Evolutionary conservation across 1,140 invertebrate species (phyloP).

Genomic region (Daktulosphaira vitifoliae): DNA sequence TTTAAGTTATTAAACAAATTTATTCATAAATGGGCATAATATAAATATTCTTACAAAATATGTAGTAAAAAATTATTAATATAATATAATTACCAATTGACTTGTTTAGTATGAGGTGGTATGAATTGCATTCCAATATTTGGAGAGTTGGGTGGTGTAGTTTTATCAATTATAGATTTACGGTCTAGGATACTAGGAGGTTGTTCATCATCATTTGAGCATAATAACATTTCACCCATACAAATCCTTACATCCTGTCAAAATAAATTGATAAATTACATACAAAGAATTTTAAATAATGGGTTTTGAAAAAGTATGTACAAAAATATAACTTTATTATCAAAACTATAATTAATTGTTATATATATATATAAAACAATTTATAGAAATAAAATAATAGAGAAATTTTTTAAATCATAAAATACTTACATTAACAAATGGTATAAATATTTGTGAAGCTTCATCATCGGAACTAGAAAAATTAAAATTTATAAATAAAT

Average conservation of each 20-base stretch:
- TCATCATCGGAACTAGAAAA: constrained; percentile 59
- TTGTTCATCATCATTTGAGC: constrained; percentile 1
- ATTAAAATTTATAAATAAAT: not conserved
- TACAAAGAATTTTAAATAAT: no score
- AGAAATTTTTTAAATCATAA: not conserved
- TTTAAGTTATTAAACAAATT: no score
- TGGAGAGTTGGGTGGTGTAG: constrained; percentile 13
- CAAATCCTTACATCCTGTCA: constrained; percentile 17
- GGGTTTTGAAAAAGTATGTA: no score
- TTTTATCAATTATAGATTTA: constrained; percentile 12
- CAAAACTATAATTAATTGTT: no score
- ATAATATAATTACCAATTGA: constrained; percentile 5
- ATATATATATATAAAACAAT: not conserved
- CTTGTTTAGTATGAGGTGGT: not conserved
- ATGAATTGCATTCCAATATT: constrained; percentile 14
- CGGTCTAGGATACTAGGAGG: constrained; percentile 6
- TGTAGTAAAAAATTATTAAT: no score
- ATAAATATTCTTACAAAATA: no score
- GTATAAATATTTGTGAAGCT: constrained; percentile 89
- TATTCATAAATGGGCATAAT: no score
- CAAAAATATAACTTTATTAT: not conserved
- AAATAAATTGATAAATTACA: not conserved
- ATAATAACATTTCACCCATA: not conserved
- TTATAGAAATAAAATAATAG: not conserved
- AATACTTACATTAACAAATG: constrained; percentile 73